These are phyloP conservation scores for Acronicta alni DNA, from an alignment of 2,888 invertebrate species.

Conservation along the genomic window DNA sequence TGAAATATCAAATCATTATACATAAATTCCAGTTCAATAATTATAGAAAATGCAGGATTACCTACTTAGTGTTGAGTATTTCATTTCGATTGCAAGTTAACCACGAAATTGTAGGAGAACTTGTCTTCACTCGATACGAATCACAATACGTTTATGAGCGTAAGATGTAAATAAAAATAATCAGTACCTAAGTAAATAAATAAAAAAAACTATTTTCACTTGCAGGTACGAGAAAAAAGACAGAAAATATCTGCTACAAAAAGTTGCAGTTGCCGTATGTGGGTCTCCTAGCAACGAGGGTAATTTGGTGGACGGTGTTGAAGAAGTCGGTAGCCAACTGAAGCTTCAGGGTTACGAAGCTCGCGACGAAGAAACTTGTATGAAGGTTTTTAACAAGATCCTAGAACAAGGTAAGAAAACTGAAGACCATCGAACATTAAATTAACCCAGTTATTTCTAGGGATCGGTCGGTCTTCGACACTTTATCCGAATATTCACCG, in stretches of 20 bases:
- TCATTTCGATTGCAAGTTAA: no score
- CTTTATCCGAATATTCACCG: no score
- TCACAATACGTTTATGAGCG: no score
- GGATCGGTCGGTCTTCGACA: neutral
- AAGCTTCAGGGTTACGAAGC: constrained; percentile 60
- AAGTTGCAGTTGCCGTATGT: constrained; percentile 61
- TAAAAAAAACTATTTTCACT: neutral
- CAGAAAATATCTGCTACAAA: constrained; percentile 59
- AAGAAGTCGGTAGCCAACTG: constrained; percentile 5
- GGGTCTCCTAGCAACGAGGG: constrained; percentile 59
- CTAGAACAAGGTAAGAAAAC: constrained; percentile 49
- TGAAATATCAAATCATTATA: no score
- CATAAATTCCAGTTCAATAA: no score
- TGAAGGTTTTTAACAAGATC: constrained; percentile 62
- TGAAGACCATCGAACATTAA: no score
- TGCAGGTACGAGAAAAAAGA: constrained; percentile 57
- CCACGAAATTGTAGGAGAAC: no score
- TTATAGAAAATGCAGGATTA: no score
- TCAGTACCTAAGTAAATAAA: neutral
- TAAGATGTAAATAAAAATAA: no score
- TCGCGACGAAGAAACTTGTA: constrained; percentile 54
- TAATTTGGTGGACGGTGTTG: constrained; percentile 39
- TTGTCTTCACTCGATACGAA: no score
- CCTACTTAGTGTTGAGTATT: no score
- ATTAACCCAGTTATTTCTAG: neutral